Conservation (phyloP, 2,888 invertebrate genomes). For the Ramazzottius varieornatus region DNA sequence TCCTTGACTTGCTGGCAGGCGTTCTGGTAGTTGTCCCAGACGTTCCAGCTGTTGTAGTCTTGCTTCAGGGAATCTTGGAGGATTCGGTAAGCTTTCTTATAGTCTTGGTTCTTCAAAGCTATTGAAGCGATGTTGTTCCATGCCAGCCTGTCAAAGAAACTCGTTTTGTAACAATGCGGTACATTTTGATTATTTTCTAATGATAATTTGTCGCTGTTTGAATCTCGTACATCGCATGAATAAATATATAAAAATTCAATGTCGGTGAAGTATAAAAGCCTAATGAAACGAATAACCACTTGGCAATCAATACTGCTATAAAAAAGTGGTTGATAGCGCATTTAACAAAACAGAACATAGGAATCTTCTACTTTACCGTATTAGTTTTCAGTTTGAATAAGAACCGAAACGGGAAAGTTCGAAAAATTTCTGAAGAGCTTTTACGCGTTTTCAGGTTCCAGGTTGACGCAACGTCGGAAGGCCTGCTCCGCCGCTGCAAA, state of each 20-base stretch:
- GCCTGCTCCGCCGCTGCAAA: not conserved
- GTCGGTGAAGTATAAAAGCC: too few species aligned
- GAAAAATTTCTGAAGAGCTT: not conserved
- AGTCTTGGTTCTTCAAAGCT: not conserved
- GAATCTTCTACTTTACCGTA: too few species aligned
- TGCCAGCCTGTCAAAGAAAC: not conserved
- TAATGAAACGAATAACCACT: too few species aligned
- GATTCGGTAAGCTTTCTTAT: not conserved
- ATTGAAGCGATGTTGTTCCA: not conserved
- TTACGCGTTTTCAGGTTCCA: not conserved
- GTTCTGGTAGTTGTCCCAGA: conserved; percentile 1
- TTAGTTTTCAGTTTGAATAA: too few species aligned
- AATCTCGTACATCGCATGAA: too few species aligned
- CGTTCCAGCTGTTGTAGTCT: not conserved
- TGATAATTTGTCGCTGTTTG: too few species aligned
- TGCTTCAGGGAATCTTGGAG: not conserved
- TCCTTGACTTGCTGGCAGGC: not conserved
- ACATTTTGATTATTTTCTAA: too few species aligned
- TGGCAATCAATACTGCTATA: too few species aligned
- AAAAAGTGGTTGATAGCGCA: too few species aligned
- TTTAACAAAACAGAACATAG: too few species aligned
- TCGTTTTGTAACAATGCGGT: too few species aligned
- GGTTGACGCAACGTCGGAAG: not conserved
- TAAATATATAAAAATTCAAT: too few species aligned
- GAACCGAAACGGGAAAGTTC: not conserved